Evolutionary conservation across 2,113 vertebrate genomes (phyloP).

Genomic region (Nycticebus coucang): DNA sequence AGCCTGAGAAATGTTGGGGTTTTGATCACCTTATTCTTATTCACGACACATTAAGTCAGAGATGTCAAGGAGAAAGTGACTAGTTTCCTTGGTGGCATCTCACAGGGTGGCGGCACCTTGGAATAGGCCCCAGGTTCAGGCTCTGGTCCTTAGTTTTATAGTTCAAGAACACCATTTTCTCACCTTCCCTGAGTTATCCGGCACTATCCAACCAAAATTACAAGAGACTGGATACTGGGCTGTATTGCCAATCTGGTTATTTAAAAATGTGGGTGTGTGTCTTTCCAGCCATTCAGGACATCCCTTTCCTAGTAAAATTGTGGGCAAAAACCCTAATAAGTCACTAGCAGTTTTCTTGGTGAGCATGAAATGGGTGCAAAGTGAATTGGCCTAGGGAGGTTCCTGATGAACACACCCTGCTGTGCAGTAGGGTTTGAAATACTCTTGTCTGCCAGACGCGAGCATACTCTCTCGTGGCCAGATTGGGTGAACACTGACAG

Average conservation of each 20-base stretch:
- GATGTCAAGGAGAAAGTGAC: conserved; percentile 40
- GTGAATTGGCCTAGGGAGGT: not conserved
- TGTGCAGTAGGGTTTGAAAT: not conserved
- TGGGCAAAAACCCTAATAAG: not conserved
- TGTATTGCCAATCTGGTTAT: not conserved
- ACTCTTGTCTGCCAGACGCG: not conserved
- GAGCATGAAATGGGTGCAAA: not conserved
- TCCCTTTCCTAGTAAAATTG: not conserved
- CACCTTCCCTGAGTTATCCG: not conserved
- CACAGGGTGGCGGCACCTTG: not conserved
- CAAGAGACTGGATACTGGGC: not conserved
- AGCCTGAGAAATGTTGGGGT: conserved; percentile 22
- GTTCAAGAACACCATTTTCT: conserved; percentile 6
- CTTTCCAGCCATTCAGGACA: not conserved
- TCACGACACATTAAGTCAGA: conserved; percentile 31
- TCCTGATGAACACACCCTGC: not conserved
- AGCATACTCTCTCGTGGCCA: not conserved
- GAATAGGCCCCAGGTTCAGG: not conserved
- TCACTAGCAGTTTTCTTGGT: not conserved
- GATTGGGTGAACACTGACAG: not conserved
- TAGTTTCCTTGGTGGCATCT: conserved; percentile 41
- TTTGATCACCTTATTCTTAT: conserved; percentile 54
- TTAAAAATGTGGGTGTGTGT: not conserved
- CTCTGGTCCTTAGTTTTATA: not conserved
- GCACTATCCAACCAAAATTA: not conserved